Evolutionary conservation across 2,797 vertebrate species (phyloP), one percentile per base, ranked within the genome.

Genomic region (Crenuchus spilurus): DNA sequence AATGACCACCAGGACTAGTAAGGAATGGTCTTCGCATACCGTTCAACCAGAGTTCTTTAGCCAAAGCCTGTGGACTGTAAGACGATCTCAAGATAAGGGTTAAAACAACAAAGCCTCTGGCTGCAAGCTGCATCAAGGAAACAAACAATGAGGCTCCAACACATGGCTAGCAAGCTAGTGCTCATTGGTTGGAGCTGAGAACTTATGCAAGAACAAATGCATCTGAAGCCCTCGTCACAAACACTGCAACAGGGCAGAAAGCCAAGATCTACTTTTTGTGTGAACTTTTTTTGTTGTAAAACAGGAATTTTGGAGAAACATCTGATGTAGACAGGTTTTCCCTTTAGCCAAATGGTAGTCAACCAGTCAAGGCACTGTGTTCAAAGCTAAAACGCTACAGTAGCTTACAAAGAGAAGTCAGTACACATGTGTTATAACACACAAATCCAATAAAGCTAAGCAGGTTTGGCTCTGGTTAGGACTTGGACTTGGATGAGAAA

Each of bases 31-130:
- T 48, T 49, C 37, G 51, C 64, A 48, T 30, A 55, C n/a, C 3
- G 6, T 62, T 31, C 57, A 33, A 9, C 39, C 13, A 31, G 63
- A 54, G 61, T 67, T 63, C 55, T 72, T 76, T 75, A 37, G 46
- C 51, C 55, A 39, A 42, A 42, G 44, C 8, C 22, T 10, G 37
- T 39, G 18, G 57, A 16, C 33, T 42, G 26, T 57, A 49, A 55
- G 37, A 65, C 52, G 57, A 76, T 70, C 70, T 60, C 10, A 22
- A 73, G 74, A 76, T 76, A 73, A 76, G 52, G 14, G 7, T n/a
- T 30, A 72, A 33, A 70, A 51, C 22, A 62, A 57, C 48, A 76
- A 67, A 75, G 39, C 18, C 46, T 11, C 24, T 22, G 31, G 30
- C 44, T 52, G 48, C 20, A 39, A 31, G n/a, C 39, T 28, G 22